Percentiles rank a stretch among this genome's conserved stretches.
Conservation (phyloP, 64 coral and sea anemone genomes). For the Dendronephthya gigantea region DNA sequence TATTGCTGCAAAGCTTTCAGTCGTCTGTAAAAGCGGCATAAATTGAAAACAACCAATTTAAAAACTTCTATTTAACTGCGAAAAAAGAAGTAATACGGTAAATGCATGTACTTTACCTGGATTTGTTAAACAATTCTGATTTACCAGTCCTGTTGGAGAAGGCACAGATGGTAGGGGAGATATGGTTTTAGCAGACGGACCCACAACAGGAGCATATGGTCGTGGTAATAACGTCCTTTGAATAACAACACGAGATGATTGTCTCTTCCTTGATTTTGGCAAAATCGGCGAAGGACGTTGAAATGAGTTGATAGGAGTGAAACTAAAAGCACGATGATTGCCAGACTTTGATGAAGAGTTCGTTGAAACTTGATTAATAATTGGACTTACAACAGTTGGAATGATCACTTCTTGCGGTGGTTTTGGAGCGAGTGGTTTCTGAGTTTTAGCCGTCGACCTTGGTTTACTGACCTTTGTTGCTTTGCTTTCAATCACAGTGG, state of each 20-base stretch:
- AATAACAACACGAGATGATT: constrained; percentile 24
- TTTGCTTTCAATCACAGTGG: neutral
- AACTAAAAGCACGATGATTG: constrained; percentile 3
- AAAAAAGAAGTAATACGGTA: no score
- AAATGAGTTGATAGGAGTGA: constrained; percentile 2
- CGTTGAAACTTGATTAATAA: neutral
- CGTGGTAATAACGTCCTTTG: constrained; percentile 77
- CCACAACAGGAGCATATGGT: neutral
- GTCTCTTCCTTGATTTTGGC: constrained; percentile 19
- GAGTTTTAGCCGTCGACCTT: neutral
- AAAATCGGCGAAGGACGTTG: neutral
- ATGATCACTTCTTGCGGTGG: neutral
- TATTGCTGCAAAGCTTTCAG: no score
- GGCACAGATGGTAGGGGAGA: no score
- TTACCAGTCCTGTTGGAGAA: neutral
- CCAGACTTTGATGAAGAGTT: neutral
- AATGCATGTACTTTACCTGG: neutral
- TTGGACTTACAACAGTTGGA: neutral
- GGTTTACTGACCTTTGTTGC: neutral
- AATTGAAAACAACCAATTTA: no score
- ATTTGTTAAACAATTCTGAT: neutral
- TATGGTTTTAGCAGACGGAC: neutral
- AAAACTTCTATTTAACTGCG: no score
- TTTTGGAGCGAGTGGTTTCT: neutral
- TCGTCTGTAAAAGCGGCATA: no score